Evolutionary conservation across 2,797 vertebrate species (phyloP).

Genomic region (Chiloscyllium punctatum): DNA sequence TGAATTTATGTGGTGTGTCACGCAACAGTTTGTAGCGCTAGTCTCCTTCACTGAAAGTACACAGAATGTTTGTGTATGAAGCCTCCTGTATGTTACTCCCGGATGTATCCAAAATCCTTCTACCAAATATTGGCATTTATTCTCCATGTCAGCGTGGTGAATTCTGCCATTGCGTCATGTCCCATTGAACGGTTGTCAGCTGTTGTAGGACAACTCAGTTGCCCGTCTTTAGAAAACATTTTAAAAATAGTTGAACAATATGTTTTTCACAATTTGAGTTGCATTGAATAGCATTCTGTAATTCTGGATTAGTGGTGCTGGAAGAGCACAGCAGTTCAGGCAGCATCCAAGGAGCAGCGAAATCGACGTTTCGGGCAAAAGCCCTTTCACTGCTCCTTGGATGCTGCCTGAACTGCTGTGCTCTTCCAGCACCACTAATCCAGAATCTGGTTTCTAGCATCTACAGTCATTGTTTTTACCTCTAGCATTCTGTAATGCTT

Average conservation of each 20-base stretch:
- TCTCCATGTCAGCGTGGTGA: background rate
- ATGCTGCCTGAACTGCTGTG: too few species aligned
- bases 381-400: too few species aligned
- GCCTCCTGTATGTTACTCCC: background rate
- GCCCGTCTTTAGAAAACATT: background rate
- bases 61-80: background rate
- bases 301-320: too few species aligned
- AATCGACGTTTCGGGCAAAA: too few species aligned
- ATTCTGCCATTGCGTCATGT: background rate
- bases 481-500: slow-evolving; percentile 6
- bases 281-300: background rate
- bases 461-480: too few species aligned
- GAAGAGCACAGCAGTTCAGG: too few species aligned
- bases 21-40: background rate
- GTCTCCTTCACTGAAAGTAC: background rate
- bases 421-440: too few species aligned
- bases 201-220: background rate
- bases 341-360: too few species aligned
- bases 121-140: background rate
- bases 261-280: background rate
- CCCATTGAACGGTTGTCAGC: background rate
- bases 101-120: background rate
- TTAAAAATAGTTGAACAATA: background rate
- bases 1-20: background rate
- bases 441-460: too few species aligned